Percentiles rank a stretch among this genome's conserved stretches.
Evolutionary conservation across 2,888 invertebrate genomes (phyloP).

Genomic region (Ephialtes manifestator): DNA sequence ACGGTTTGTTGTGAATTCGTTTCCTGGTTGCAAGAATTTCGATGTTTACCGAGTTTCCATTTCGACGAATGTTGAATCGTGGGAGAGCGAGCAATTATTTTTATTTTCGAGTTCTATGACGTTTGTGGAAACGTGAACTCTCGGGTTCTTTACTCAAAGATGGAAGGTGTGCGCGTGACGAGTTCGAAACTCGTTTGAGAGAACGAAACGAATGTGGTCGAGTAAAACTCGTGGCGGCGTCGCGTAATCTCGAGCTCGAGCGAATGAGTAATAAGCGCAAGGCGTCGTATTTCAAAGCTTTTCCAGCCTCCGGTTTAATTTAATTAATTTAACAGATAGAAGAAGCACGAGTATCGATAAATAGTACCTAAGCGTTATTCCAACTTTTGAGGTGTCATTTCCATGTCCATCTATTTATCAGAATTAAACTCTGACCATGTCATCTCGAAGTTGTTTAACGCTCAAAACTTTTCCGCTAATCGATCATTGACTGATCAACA

Average conservation of each 20-base stretch:
- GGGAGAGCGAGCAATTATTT: neutral
- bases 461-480: slow-evolving; percentile 53
- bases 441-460: slow-evolving; percentile 50
- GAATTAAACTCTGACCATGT: neutral
- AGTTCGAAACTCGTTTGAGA: slow-evolving; percentile 24
- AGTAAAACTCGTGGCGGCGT: neutral
- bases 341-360: slow-evolving; percentile 69
- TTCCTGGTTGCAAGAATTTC: neutral
- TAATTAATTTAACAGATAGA: slow-evolving; percentile 49
- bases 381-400: neutral
- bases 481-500: slow-evolving; percentile 14
- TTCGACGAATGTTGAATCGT: neutral
- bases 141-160: neutral
- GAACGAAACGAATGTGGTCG: slow-evolving; percentile 13
- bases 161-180: neutral
- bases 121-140: neutral
- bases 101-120: neutral
- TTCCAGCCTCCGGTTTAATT: slow-evolving; percentile 19
- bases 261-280: neutral
- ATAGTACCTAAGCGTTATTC: slow-evolving; percentile 61
- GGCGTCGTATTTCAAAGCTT: neutral
- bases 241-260: slow-evolving; percentile 1
- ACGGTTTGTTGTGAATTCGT: neutral
- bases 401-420: no score
- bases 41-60: neutral